Base-by-base conservation (phyloP, 2,797 vertebrate genomes). In the Falco peregrinus region DNA sequence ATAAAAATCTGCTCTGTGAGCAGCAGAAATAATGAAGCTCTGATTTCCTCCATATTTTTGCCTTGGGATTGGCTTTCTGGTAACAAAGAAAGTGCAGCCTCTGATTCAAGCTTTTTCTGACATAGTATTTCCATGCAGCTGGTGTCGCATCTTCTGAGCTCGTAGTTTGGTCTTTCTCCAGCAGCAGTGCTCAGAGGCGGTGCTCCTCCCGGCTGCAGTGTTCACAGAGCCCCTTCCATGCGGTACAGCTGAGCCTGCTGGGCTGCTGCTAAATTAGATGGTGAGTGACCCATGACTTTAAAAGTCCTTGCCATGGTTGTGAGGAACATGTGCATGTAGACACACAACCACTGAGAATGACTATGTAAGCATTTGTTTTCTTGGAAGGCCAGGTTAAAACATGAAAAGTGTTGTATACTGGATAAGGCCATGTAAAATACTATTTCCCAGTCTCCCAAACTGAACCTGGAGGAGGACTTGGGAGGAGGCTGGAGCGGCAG, bases 211-310 rank as follows among this genome's bases (percentile, higher is more conserved):
- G 21, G 39, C 84, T 73, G 60, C 10, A 6, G 4, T 7, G 56
- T 16, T 53, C 77, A 8, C 4, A 7, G n/a, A 76, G 45, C 75
- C 41, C 8, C 0, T 33, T 18, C 25, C n/a, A 5, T 3, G 16
- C 12, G 47, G 57, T 31, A 19, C 56, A 41, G 57, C 51, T 7
- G 28, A 33, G 39, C 47, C 35, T 12, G 24, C 61, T 63, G 11
- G 1, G 0, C 74, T 7, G 31, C 77, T 64, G 41, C 59, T 56
- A 10, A 54, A 26, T 24, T 1, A 35, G 41, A 3, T 13, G 14
- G n/a, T 29, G 65, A 35, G 2, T 43, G 64, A 86, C 14, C 56
- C 35, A 3, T 0, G 13, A 4, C 4, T 75, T 63, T 10, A 2
- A 20, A 59, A 75, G 35, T 43, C 39, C 35, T 57, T 71, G 64